A percentile compares a stretch with the other conserved stretches of the same genome.
phyloP scores from a whole-genome alignment of 2,797 vertebrate genomes.

The Mormyrops attenuatus region DNA sequence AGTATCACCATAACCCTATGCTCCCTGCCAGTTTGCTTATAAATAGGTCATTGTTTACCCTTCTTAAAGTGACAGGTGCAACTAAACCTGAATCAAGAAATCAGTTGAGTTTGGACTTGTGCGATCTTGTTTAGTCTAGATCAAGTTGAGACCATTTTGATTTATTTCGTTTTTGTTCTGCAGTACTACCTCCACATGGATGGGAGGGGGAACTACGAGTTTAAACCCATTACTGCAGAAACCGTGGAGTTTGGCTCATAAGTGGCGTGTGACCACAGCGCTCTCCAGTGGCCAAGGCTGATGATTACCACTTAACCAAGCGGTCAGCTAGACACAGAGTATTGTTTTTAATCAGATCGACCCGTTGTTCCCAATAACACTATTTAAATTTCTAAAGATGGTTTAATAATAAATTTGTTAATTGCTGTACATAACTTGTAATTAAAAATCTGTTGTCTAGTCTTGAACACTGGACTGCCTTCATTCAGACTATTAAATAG shows the following conservation, averaged over 20 bases:
- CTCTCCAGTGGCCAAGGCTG: conserved; percentile 27
- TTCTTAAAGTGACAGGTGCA: background rate
- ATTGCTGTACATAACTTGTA: conserved; percentile 69
- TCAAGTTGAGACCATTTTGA: background rate
- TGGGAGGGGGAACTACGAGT: conserved; percentile 91
- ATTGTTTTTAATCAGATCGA: conserved; percentile 60
- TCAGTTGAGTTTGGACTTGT: background rate
- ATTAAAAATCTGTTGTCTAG: conserved; percentile 43
- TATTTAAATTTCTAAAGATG: conserved; percentile 45
- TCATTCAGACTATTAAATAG: conserved; percentile 28
- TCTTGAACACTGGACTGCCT: conserved; percentile 32
- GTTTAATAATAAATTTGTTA: conserved; percentile 63
- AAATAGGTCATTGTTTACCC: background rate
- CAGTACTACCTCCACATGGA: conserved; percentile 97
- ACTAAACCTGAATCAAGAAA: background rate
- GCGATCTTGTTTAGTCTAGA: background rate
- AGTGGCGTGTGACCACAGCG: conserved; percentile 12
- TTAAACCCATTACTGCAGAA: conserved; percentile 92
- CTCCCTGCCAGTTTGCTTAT: background rate
- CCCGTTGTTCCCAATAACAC: conserved; percentile 35
- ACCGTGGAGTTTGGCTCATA: conserved; percentile 95
- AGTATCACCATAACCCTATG: background rate
- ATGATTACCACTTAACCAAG: conserved; percentile 39
- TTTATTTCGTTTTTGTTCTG: conserved; percentile 17
- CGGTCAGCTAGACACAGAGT: conserved; percentile 51